Evolutionary conservation across 2,888 invertebrate species (phyloP).

Genomic region (Drosophila incognita): DNA sequence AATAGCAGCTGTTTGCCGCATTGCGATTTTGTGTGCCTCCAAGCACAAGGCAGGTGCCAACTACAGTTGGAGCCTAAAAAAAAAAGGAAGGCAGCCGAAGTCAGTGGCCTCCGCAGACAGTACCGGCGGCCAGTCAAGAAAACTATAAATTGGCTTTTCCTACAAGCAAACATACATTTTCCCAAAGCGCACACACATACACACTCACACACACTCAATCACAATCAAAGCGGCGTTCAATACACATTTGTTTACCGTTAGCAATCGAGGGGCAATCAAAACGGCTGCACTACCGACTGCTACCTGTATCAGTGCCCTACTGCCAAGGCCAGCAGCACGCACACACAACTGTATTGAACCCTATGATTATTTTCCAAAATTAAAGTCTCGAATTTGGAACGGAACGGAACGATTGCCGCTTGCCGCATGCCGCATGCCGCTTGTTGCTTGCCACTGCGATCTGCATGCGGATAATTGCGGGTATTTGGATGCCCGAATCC

Average conservation of each 20-base stretch:
- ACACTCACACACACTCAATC: not conserved
- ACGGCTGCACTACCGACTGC: conserved; percentile 41
- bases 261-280: conserved; percentile 65
- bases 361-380: conserved; percentile 71
- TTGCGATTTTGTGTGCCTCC: conserved; percentile 32
- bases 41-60: conserved; percentile 61
- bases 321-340: conserved; percentile 70
- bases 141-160: conserved; percentile 19
- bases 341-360: conserved; percentile 35
- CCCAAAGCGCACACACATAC: not conserved
- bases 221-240: conserved; percentile 5
- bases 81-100: not conserved
- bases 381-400: conserved; percentile 55
- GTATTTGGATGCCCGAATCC: conserved; percentile 32
- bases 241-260: conserved; percentile 63
- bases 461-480: conserved; percentile 70
- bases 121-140: conserved; percentile 4
- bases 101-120: conserved; percentile 7
- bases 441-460: conserved; percentile 30
- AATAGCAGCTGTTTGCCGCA: conserved; percentile 23
- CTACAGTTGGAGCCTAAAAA: not conserved
- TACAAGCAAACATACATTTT: not conserved
- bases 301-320: conserved; percentile 55
- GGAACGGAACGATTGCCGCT: conserved; percentile 1
- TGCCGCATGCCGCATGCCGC: conserved; percentile 21